phyloP scores from a whole-genome alignment of 1,140 invertebrate genomes.

The Drosophila lacertosa region DNA sequence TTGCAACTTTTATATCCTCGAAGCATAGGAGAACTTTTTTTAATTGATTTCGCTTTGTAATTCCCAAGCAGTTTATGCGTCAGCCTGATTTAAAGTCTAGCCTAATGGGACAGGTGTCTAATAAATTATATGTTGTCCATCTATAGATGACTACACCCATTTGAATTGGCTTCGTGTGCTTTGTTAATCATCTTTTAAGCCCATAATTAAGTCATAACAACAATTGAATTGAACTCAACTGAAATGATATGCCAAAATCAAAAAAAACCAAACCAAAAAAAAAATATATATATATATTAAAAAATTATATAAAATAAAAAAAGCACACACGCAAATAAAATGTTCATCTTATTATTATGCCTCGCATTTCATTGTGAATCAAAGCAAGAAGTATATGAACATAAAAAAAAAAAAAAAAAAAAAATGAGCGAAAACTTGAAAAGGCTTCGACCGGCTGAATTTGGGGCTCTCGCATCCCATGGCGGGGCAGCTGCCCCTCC shows the following conservation, averaged over 20 bases:
- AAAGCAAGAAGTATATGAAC: conserved; percentile 39
- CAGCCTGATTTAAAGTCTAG: background rate
- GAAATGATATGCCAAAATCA: conserved; percentile 74
- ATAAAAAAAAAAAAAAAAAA: no score
- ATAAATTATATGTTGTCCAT: no score
- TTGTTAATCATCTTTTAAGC: conserved; percentile 63
- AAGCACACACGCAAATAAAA: conserved; percentile 56
- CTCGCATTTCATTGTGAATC: conserved; percentile 73
- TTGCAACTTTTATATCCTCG: background rate
- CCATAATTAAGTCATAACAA: conserved; percentile 82
- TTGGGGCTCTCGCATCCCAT: conserved; percentile 14
- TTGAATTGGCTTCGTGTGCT: conserved; percentile 5
- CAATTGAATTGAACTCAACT: conserved; percentile 36
- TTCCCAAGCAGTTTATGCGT: background rate
- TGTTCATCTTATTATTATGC: conserved; percentile 80
- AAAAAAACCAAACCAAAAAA: conserved; percentile 15
- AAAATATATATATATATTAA: conserved; percentile 27
- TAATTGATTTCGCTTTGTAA: background rate
- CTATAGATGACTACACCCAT: background rate
- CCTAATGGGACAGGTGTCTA: background rate
- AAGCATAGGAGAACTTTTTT: no score
- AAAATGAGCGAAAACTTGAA: conserved; percentile 56
- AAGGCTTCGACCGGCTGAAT: conserved; percentile 56
- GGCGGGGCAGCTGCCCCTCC: background rate
- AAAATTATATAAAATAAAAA: conserved; percentile 16